Percentiles rank a stretch among this genome's conserved stretches.
Evolutionary conservation across 2,113 vertebrate species (phyloP).

Genomic region (Phrynosoma blainvillii): DNA sequence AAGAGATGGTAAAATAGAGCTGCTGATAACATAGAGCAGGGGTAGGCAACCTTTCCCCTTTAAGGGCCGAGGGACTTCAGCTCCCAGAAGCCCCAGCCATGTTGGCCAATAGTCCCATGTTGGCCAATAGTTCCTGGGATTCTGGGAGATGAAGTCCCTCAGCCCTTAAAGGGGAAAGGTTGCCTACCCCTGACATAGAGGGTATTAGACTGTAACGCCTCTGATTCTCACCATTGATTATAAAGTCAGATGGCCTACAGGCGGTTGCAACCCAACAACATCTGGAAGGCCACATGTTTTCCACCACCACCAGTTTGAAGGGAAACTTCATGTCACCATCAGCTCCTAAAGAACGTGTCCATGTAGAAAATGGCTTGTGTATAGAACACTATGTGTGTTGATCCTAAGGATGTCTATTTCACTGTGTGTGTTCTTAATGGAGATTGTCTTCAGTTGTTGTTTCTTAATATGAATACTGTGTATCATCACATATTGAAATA

Average conservation of each 20-base stretch:
- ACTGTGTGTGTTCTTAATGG: not conserved
- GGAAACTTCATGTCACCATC: too few relatives aligned
- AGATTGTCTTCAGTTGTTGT: not conserved
- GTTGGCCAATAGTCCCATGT: too few relatives aligned
- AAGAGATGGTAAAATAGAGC: not conserved
- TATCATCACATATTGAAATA: not conserved
- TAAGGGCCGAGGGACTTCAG: too few relatives aligned
- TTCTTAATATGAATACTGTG: not conserved
- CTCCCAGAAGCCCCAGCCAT: too few relatives aligned
- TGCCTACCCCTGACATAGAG: too few relatives aligned
- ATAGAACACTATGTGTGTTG: not conserved
- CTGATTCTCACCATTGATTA: not conserved
- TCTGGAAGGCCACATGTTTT: not conserved
- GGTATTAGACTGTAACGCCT: not conserved
- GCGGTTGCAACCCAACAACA: too few relatives aligned
- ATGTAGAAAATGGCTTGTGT: not conserved
- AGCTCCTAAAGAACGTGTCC: not conserved
- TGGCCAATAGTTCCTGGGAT: too few relatives aligned
- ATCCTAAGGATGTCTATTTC: not conserved
- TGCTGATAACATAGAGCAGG: not conserved
- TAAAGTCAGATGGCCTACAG: not conserved
- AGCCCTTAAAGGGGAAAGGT: too few relatives aligned
- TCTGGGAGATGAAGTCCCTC: too few relatives aligned
- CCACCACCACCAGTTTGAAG: not conserved
- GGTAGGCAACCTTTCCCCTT: too few relatives aligned